These are phyloP conservation scores for Ceratosolen solmsi DNA, from an alignment of 1,140 invertebrate genomes.

Conservation along the genomic window DNA sequence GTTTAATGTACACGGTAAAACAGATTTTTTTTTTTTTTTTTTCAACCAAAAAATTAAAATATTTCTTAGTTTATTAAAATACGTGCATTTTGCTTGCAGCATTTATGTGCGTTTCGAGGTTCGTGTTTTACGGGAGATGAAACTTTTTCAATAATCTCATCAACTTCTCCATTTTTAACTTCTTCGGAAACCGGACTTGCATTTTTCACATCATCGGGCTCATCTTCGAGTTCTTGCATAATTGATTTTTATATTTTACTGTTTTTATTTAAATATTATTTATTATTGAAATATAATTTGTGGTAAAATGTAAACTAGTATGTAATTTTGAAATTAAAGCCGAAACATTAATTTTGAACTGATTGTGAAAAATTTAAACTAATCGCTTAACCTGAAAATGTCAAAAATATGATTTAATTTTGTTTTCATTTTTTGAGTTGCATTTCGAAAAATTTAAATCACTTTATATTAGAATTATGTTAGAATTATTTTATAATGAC, in stretches of 20 bases:
- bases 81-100: slow-evolving; percentile 24
- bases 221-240: slow-evolving; percentile 61
- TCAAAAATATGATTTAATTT: not conserved
- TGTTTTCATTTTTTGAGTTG: not conserved
- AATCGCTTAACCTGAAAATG: slow-evolving; percentile 12
- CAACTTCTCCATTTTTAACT: slow-evolving; percentile 56
- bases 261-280: slow-evolving; percentile 31
- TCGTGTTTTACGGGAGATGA: too few species aligned
- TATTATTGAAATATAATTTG: slow-evolving; percentile 23
- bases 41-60: too few species aligned
- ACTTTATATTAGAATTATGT: too few species aligned
- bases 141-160: slow-evolving; percentile 34
- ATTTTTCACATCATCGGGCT: slow-evolving; percentile 57
- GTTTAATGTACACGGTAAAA: too few species aligned
- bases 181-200: slow-evolving; percentile 60
- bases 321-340: slow-evolving; percentile 24
- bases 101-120: not conserved
- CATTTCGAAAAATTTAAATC: too few species aligned
- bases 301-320: not conserved
- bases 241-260: slow-evolving; percentile 45
- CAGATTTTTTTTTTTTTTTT: too few species aligned
- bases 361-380: not conserved
- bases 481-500: too few species aligned
- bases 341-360: slow-evolving; percentile 30
- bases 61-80: not conserved